phyloP scores from a whole-genome alignment of 2,113 vertebrate genomes.

The Sphyrna mokarran region DNA sequence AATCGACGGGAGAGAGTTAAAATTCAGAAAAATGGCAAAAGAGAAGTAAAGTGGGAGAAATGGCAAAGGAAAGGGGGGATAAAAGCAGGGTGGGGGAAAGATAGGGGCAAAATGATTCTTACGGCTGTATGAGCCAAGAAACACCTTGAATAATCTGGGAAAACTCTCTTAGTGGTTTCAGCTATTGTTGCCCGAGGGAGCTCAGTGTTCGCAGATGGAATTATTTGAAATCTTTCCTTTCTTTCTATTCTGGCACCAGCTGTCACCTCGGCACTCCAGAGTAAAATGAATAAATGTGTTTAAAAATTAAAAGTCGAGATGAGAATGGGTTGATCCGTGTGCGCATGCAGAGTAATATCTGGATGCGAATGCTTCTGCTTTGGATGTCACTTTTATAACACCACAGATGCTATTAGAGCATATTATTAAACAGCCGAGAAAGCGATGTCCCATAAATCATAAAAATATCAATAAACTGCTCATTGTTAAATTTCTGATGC shows the following conservation, averaged over 20 bases:
- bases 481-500: conserved; percentile 49
- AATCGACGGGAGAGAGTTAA: too few species aligned
- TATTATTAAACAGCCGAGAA: conserved; percentile 10
- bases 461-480: conserved; percentile 43
- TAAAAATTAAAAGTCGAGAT: neutral
- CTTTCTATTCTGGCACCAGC: neutral
- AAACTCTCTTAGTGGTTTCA: neutral
- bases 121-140: neutral
- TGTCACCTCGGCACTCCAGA: neutral
- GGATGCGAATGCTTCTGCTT: neutral
- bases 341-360: neutral
- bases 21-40: too few species aligned
- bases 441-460: conserved; percentile 43
- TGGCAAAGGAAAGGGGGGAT: too few species aligned
- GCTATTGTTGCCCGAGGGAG: neutral
- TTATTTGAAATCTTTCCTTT: neutral
- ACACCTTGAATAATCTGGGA: neutral
- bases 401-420: neutral
- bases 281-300: conserved; percentile 13
- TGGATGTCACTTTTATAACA: neutral
- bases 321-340: neutral
- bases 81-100: too few species aligned
- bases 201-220: neutral
- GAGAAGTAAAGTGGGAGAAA: too few species aligned
- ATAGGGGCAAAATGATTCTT: neutral